Conservation (phyloP, 2,888 invertebrate genomes). For the Octonoba sinensis region DNA sequence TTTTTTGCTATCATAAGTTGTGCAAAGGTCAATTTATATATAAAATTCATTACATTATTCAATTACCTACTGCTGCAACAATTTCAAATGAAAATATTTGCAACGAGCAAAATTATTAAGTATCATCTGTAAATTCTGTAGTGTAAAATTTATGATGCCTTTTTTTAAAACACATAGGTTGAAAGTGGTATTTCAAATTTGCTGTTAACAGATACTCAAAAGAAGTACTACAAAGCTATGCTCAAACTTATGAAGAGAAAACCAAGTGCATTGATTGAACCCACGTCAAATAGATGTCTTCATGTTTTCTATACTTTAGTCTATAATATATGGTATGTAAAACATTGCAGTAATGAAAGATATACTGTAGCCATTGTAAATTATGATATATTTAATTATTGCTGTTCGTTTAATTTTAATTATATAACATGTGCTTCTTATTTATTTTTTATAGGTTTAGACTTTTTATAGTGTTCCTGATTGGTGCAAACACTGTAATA, state of each 20-base stretch:
- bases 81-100: no score
- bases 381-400: neutral
- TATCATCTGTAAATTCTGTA: no score
- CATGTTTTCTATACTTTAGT: conserved; percentile 24
- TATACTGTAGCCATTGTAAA: no score
- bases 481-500: conserved; percentile 28
- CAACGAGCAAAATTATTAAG: no score
- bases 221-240: conserved; percentile 39
- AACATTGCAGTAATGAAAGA: no score
- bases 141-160: no score
- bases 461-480: conserved; percentile 20
- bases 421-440: neutral
- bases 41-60: no score
- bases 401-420: neutral
- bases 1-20: no score
- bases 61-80: no score
- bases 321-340: conserved; percentile 23
- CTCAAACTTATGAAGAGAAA: conserved; percentile 26
- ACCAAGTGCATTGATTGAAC: conserved; percentile 6
- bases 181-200: conserved; percentile 14
- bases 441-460: conserved; percentile 36
- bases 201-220: conserved; percentile 28
- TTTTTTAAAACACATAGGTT: neutral
- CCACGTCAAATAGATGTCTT: conserved; percentile 15
- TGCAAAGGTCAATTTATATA: no score